Base-by-base conservation (phyloP, 1,140 invertebrate genomes). In the Atopsyche davidsoni region DNA sequence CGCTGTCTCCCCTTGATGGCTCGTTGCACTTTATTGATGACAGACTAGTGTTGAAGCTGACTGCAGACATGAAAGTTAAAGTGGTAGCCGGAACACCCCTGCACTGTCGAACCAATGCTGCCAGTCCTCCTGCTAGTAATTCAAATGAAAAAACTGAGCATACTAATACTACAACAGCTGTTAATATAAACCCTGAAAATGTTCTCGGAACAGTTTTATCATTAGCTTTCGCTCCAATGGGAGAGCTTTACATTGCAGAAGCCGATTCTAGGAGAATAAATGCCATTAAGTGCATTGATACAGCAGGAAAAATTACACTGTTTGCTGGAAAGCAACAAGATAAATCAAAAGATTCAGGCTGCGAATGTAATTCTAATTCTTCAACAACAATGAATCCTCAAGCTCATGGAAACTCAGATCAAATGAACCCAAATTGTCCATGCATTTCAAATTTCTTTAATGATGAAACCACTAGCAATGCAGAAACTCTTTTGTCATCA, bases 21-120 rank as follows among this genome's bases (percentile, higher is more conserved):
- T 87, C 89, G 0, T 71, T 98, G 1, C 91, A 97, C 64, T 95
- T 98, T 59, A 88, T 98, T 39, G 96, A 98, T 63, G 92, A 97
- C 63, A 81, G 92, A 51, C 80, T 97, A 2, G 87, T 98, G 0
- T 72, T 96, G 28, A 92, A 94, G 67, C 71, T 98, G 32, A 96
- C 92, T 1, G 84, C 85, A 24, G 92, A 94, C 61, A 81, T 90
- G 75, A 92, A 93, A 69, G 85, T 89, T 4, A 85, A 87, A 59
- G 85, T 95, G 0, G 86, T 96, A 2, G 92, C 93, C 46, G 94
- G 94, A 23, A 87, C 85, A 28, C 92, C 92, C 2, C 73, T 92
- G 7, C 92, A 96, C 66, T 97, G 92, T 59, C 75, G 77, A 46
- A 65, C 77, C 32, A 70, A 64, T 28, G 73, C 52, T 6, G 53